phyloP scores from a whole-genome alignment of 2,888 invertebrate genomes.

The Alsophila aescularia region DNA sequence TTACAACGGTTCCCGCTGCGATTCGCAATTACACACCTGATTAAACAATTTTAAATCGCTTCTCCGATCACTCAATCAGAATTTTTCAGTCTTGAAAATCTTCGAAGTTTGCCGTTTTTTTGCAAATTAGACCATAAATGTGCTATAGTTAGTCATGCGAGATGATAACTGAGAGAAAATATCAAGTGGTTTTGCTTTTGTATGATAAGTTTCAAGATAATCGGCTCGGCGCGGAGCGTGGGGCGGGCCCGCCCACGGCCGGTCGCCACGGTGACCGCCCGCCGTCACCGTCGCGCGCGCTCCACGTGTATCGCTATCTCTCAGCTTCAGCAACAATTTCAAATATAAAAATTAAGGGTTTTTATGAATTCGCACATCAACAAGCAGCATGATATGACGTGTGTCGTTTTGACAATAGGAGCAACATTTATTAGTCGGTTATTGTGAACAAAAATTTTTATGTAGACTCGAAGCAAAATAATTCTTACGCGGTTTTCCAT shows the following conservation, averaged over 20 bases:
- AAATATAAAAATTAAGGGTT: neutral
- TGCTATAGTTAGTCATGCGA: slow-evolving; percentile 16
- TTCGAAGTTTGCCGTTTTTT: slow-evolving; percentile 12
- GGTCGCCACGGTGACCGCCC: slow-evolving; percentile 71
- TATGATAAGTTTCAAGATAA: slow-evolving; percentile 41
- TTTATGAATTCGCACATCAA: neutral
- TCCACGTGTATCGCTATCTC: slow-evolving; percentile 49
- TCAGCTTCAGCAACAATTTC: neutral
- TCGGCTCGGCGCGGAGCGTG: slow-evolving; percentile 34
- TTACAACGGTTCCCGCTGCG: slow-evolving; percentile 47
- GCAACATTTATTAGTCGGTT: neutral
- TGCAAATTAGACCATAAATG: slow-evolving; percentile 1
- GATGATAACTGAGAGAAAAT: slow-evolving; percentile 22
- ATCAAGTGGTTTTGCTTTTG: slow-evolving; percentile 32
- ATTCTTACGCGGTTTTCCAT: too few species aligned
- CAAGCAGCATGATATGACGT: neutral
- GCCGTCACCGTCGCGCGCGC: slow-evolving; percentile 40
- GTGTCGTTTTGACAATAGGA: neutral
- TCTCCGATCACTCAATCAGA: slow-evolving; percentile 27
- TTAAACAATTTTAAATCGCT: slow-evolving; percentile 38
- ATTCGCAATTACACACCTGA: slow-evolving; percentile 47
- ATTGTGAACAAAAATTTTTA: neutral
- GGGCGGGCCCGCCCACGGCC: slow-evolving; percentile 61
- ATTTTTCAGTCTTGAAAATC: slow-evolving; percentile 14
- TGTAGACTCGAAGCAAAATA: too few species aligned